Percentiles rank a stretch among this genome's conserved stretches.
Evolutionary conservation across 1,140 invertebrate species (phyloP).

Genomic region (Galleria mellonella): DNA sequence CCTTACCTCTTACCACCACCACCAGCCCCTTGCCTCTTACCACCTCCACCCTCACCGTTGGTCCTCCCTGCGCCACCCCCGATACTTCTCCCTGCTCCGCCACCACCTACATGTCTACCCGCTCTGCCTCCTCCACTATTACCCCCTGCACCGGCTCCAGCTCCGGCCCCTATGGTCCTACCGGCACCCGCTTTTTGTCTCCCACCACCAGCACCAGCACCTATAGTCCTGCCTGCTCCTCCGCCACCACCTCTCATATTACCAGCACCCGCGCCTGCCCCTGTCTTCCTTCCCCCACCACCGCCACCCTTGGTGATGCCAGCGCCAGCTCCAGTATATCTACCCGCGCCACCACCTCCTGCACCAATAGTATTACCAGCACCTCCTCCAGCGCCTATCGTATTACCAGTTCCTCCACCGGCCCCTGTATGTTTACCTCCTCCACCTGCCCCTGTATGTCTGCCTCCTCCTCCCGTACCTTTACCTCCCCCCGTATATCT

Average conservation of each 20-base stretch:
- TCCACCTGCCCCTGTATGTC: neutral
- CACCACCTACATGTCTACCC: constrained; percentile 2
- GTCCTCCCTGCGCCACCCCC: constrained; percentile 18
- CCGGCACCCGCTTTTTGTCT: too few species aligned
- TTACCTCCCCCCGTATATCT: neutral
- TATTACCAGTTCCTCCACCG: constrained; percentile 39
- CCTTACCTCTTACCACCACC: neutral
- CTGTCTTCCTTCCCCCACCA: constrained; percentile 1
- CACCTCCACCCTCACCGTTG: constrained; percentile 11
- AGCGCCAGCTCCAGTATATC: constrained; percentile 17
- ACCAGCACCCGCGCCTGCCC: constrained; percentile 8
- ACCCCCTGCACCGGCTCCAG: neutral
- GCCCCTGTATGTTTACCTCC: constrained; percentile 14
- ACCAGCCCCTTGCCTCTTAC: constrained; percentile 1
- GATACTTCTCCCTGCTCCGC: constrained; percentile 11
- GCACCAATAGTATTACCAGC: neutral
- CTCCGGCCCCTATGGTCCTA: constrained; percentile 8
- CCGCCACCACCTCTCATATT: constrained; percentile 16
- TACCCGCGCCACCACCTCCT: too few species aligned
- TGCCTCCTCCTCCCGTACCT: constrained; percentile 9
- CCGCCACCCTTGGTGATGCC: constrained; percentile 16
- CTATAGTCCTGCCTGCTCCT: constrained; percentile 10
- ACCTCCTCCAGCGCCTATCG: constrained; percentile 26
- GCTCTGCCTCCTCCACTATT: constrained; percentile 5
- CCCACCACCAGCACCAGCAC: constrained; percentile 7